Evolutionary conservation across 2,888 invertebrate genomes (phyloP), one percentile per base, ranked within the genome.

Genomic region (Drosophila mimetica): DNA sequence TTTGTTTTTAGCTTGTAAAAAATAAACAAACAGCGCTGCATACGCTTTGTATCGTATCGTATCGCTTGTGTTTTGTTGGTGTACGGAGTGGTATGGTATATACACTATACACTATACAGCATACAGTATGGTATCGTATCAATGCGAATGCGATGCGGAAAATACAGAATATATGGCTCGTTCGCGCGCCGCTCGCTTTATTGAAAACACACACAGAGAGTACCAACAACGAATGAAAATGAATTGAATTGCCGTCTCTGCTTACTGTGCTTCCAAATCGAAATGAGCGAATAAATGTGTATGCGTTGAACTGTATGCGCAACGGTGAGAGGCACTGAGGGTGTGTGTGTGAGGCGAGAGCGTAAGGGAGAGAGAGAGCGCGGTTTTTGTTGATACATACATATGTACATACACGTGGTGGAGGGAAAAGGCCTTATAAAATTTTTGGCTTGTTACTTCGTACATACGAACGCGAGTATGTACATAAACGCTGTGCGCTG

Each of bases 201-300:
- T 90, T 89, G 89, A 88, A 90, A 89, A 90, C 89, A 90, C 89
- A 90, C 89, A 90, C 87, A 88, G 88, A 81, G 89, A 82, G 88
- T 89, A 90, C 90, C 90, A 90, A 90, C 90, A 90, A 90, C 90
- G 89, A 89, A 90, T 90, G 90, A 88, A 89, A 86, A 89, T 89
- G 89, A 90, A 90, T 90, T 90, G 89, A 89, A 89, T 89, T 83
- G 89, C 84, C 87, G 89, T 89, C 89, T 89, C 75, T 76, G 79
- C 84, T 76, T 86, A 71, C 82, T 77, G 74, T 77, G 77, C 82
- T 77, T 82, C 76, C 66, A 73, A 67, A 82, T 77, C 67, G 71
- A 73, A 77, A 77, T 77, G 79, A 79, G 39, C 39, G 39, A 18
- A 39, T 79, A 79, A 83, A 77, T 83, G 74, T 82, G 81, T 83